Evolutionary conservation across 1,140 invertebrate genomes (phyloP).

Genomic region (Carposina sasakii): DNA sequence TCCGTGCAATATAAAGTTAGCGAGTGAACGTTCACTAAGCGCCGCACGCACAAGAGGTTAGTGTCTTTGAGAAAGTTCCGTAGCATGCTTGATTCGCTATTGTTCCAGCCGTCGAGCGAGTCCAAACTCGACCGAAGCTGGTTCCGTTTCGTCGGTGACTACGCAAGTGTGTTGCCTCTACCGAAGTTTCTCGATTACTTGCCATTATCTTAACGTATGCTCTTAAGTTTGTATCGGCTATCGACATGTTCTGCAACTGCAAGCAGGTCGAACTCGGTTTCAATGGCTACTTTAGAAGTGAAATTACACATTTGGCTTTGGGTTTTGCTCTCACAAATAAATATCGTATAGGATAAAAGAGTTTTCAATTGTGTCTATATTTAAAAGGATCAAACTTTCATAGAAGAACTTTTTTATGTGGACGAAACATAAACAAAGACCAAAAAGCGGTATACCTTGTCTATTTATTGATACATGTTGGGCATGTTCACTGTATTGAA

Average conservation of each 20-base stretch:
- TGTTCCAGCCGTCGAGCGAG: conserved; percentile 54
- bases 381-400: too few relatives aligned
- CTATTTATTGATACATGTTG: too few relatives aligned
- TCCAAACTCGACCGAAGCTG: conserved; percentile 55
- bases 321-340: conserved; percentile 13
- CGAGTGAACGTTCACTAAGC: conserved; percentile 51
- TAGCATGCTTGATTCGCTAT: conserved; percentile 68
- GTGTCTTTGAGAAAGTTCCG: conserved; percentile 64
- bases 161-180: conserved; percentile 42
- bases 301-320: conserved; percentile 12
- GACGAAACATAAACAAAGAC: too few relatives aligned
- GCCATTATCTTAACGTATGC: conserved; percentile 45
- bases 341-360: too few relatives aligned
- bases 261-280: conserved; percentile 13
- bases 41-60: conserved; percentile 61
- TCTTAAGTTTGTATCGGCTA: conserved; percentile 41
- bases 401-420: too few relatives aligned
- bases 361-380: too few relatives aligned
- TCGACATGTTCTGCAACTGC: conserved; percentile 34
- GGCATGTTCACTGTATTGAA: too few relatives aligned
- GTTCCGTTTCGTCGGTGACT: conserved; percentile 35
- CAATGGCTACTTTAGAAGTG: conserved; percentile 13
- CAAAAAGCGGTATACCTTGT: too few relatives aligned
- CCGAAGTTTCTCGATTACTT: conserved; percentile 47
- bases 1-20: conserved; percentile 66